Conservation (phyloP, 2,888 invertebrate species). For the Phaonia tiefii region DNA sequence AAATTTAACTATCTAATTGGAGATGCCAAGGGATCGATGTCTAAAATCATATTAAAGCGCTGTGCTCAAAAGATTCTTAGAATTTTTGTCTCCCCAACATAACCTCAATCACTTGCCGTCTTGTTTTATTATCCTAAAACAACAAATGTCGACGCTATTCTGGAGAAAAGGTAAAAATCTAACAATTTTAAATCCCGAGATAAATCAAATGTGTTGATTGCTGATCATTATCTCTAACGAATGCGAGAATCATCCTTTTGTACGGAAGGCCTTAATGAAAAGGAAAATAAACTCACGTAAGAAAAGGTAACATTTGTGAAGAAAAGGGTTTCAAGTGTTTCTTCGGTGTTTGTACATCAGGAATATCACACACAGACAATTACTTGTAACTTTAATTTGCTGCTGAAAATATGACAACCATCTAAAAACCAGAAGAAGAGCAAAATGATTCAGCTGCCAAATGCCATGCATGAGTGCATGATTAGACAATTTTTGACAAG, state of each 20-base stretch:
- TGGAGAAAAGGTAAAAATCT: conserved; percentile 34
- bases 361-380: conserved; percentile 25
- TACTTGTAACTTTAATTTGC: conserved; percentile 41
- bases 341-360: not conserved
- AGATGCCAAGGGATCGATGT: not conserved
- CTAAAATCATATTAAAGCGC: not conserved
- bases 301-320: conserved; percentile 40
- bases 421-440: conserved; percentile 3
- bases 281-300: conserved; percentile 32
- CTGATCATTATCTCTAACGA: conserved; percentile 42
- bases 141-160: conserved; percentile 38
- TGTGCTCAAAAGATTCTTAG: conserved; percentile 30
- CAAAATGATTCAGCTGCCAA: not conserved
- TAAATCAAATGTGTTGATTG: conserved; percentile 54
- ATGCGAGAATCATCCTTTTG: conserved; percentile 38
- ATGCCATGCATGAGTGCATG: conserved; percentile 13
- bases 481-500: conserved; percentile 50
- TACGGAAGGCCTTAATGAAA: conserved; percentile 7
- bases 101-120: conserved; percentile 41
- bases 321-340: conserved; percentile 45
- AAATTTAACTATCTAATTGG: conserved; percentile 48
- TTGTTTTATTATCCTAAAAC: conserved; percentile 47
- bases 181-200: not conserved
- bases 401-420: not conserved
- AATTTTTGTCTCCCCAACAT: conserved; percentile 24